Base-by-base conservation (phyloP, 2,113 vertebrate species). In the Columba janthina region DNA sequence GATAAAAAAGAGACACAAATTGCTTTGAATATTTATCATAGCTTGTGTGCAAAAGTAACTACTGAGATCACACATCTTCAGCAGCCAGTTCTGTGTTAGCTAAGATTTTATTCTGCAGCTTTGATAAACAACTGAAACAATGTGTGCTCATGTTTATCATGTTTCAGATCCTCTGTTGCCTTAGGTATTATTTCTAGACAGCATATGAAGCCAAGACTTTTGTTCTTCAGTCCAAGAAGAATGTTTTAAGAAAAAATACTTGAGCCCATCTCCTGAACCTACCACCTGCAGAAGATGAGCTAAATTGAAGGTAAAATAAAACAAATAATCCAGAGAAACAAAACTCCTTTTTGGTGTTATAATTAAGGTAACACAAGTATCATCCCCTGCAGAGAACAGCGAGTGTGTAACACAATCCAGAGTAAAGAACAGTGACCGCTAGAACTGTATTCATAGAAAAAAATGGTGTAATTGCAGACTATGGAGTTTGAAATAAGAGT, bases 131-230 rank as follows among this genome's bases (percentile, higher is more conserved):
- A 60, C 28, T 32, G 38, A 81, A 88, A 56, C 18, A 56, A 50
- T n/a, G 38, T 20, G 28, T 53, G 51, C 22, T 77, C 36, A 70
- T 60, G 17, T 40, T 91, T 71, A 75, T 87, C 10, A 31, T 31
- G 22, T 60, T 89, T 83, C 74, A 88, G 42, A 88, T 85, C 22
- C 64, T 90, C 3, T 0, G 20, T 48, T 88, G 58, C 67, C 71
- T 77, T 34, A 74, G 64, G 26, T 85, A 46, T 62, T 83, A 79
- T 85, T 95, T 96, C 81, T 70, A 91, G 64, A 85, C n/a, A 79
- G 17, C 25, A 51, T n/a, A 6, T 60, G 51, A 80, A 89, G 75
- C 66, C 64, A 82, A 89, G 48, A 5, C 18, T 69, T 77, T 12
- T 71, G 26, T 67, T 86, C 57, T 91, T 75, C 54, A 79, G 31